Evolutionary conservation across 2,888 invertebrate species (phyloP), one percentile per base, ranked within the genome.

Genomic region (Eledone cirrhosa): DNA sequence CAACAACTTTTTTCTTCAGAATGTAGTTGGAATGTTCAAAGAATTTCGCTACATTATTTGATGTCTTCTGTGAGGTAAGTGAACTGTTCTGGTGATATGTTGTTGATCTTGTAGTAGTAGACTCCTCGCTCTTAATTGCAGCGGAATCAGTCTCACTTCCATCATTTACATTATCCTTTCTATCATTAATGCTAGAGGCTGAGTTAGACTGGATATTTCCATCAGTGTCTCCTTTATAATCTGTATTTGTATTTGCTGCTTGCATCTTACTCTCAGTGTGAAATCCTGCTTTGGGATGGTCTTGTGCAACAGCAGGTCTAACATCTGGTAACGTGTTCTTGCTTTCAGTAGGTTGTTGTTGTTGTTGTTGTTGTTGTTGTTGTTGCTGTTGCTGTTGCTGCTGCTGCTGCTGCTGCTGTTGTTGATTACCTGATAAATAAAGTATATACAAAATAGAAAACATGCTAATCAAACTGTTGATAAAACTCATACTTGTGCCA

Each of bases 1-100:
- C 85, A 65, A 83, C 84, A 29, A 78, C 67, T 63, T 80, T 81
- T 63, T 81, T 79, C 59, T 82, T 82, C 4, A 76, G 77, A 29
- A 77, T 59, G 72, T 72, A 72, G 41, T 72, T 72, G n/a, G 72
- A 72, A 31, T 72, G 72, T 13, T 33, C 33, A 22, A 72, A 29
- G 33, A 72, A 33, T 22, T 72, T 72, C 2, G 72, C 72, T 41
- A 31, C 0, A 1, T 31, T 41, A 0, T n/a, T 72, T 41, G n/a
- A n/a, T 33, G 72, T 29, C 31, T 72, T 31, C 27, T 31, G 72
- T 41, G 67, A 67, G 19, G 72, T 72, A 41, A 41, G 8, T 5
- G 41, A 41, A 11, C 11, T 41, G 11, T 41, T 41, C 41, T 41
- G 41, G 11, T 41, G 41, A 8, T 8, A 41, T 8, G 2, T 41